A percentile compares a stretch with the other conserved stretches of the same genome.
phyloP scores from a whole-genome alignment of 2,113 vertebrate genomes.

The Siphamia tubifer region DNA sequence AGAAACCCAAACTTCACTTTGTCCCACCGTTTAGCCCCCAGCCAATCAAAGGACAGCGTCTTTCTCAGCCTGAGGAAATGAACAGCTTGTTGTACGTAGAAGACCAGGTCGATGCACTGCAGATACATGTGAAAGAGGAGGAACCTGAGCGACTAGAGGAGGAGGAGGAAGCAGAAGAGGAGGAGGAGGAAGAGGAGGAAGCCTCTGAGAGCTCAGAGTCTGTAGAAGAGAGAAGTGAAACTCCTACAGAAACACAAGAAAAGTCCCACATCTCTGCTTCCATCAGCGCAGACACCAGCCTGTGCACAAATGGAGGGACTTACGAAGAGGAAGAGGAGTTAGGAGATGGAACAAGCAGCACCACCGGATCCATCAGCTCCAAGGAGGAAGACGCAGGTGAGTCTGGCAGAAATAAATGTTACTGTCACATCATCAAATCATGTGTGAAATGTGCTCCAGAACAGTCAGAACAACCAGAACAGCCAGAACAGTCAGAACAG shows the following conservation, averaged over 20 bases:
- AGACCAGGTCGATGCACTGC: slow-evolving; percentile 43
- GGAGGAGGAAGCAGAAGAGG: slow-evolving; percentile 56
- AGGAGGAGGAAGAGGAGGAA: slow-evolving; percentile 62
- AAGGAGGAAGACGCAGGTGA: slow-evolving; percentile 84
- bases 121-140: slow-evolving; percentile 38
- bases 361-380: slow-evolving; percentile 69
- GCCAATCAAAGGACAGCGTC: neutral
- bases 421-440: neutral
- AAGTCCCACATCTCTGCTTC: neutral
- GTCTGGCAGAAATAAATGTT: slow-evolving; percentile 39
- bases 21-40: slow-evolving; percentile 65
- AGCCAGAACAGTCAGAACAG: too few relatives aligned
- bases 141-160: slow-evolving; percentile 34
- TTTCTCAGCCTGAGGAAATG: slow-evolving; percentile 4
- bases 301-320: slow-evolving; percentile 56
- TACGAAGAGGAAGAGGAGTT: slow-evolving; percentile 62
- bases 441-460: too few relatives aligned
- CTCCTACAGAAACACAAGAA: slow-evolving; percentile 63
- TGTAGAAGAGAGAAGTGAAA: slow-evolving; percentile 71
- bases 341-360: slow-evolving; percentile 72
- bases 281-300: slow-evolving; percentile 43
- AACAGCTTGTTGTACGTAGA: neutral
- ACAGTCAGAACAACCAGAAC: too few relatives aligned
- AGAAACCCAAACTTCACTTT: slow-evolving; percentile 90
- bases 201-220: slow-evolving; percentile 66